Evolutionary conservation across 2,113 vertebrate species (phyloP).

Genomic region (Campylomormyrus tamandua): DNA sequence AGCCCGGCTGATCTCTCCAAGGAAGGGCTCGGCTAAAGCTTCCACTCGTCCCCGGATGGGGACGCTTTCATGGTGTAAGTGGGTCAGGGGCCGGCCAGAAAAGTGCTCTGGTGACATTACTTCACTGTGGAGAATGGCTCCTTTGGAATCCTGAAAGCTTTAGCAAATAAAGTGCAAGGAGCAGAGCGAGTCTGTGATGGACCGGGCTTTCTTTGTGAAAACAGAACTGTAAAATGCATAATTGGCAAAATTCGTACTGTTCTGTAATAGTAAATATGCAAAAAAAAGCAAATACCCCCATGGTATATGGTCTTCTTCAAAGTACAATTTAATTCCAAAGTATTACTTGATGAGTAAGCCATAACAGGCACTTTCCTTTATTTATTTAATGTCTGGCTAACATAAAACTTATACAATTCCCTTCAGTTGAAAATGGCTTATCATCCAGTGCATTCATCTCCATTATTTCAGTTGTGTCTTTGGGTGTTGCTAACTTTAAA

Average conservation of each 20-base stretch:
- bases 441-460: background rate
- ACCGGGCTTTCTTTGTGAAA: conserved; percentile 8
- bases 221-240: background rate
- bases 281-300: background rate
- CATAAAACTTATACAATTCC: background rate
- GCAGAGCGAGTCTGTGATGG: background rate
- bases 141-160: conserved; percentile 70
- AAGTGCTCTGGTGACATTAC: conserved; percentile 88
- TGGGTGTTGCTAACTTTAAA: background rate
- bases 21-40: conserved; percentile 34
- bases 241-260: background rate
- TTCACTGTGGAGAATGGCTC: conserved; percentile 77
- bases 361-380: background rate
- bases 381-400: background rate
- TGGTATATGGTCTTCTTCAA: background rate
- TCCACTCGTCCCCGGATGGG: conserved; percentile 65
- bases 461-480: background rate
- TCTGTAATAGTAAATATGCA: background rate
- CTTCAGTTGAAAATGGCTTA: background rate
- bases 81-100: conserved; percentile 64
- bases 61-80: conserved; percentile 76
- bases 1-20: conserved; percentile 53
- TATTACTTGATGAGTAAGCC: background rate
- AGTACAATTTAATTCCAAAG: background rate
- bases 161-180: conserved; percentile 52